Conservation (phyloP, 2,797 vertebrate genomes). For the Siniperca scherzeri region DNA sequence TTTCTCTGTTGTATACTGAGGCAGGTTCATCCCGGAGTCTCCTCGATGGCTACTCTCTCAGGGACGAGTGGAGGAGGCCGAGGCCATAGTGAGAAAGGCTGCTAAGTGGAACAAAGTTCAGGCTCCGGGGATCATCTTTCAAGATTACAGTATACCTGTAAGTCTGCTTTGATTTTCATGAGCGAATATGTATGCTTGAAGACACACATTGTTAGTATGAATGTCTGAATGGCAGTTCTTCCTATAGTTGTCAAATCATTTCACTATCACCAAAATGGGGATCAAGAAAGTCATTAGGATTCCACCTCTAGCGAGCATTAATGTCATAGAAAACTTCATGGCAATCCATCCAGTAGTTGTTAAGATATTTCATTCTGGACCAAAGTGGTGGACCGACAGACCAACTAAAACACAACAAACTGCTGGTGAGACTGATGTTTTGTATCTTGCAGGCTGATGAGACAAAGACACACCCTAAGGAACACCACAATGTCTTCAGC, state of each 20-base stretch:
- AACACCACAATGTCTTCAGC: slow-evolving; percentile 82
- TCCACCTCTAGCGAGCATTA: background rate
- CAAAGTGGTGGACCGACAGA: background rate
- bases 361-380: background rate
- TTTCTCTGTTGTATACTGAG: background rate
- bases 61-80: slow-evolving; percentile 76
- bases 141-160: slow-evolving; percentile 23
- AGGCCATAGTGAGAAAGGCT: slow-evolving; percentile 75
- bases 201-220: background rate
- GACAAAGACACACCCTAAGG: slow-evolving; percentile 19
- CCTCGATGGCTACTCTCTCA: slow-evolving; percentile 83
- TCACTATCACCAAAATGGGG: too few species aligned
- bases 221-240: too few species aligned
- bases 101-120: slow-evolving; percentile 78
- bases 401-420: background rate
- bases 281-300: too few species aligned
- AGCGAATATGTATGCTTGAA: background rate
- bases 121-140: slow-evolving; percentile 72
- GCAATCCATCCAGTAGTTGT: background rate
- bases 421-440: background rate
- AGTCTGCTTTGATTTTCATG: slow-evolving; percentile 1
- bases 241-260: too few species aligned
- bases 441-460: slow-evolving; percentile 51
- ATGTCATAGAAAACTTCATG: background rate
- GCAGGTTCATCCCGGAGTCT: slow-evolving; percentile 84